Base-by-base conservation (phyloP, 2,797 vertebrate species). In the Delichon dasypus region DNA sequence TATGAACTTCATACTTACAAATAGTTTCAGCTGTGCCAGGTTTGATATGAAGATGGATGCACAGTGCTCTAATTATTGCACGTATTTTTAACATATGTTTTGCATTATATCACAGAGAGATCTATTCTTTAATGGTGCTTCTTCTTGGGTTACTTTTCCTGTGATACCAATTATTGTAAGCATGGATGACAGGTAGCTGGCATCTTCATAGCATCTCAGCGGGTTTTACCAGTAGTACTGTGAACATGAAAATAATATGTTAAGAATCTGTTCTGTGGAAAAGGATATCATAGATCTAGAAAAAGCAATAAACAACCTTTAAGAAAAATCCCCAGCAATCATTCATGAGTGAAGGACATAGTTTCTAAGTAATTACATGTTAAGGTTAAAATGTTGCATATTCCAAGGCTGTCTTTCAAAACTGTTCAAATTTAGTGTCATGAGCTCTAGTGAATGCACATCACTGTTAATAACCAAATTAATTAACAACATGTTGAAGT, bases 101-200 rank as follows among this genome's bases (percentile, higher is more conserved):
- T 87, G 36, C 32, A 94, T 97, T 97, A 91, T 96, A 82, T 97
- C 96, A 95, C 85, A 96, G 96, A 94, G 94, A 97, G 88, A 84
- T 84, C 79, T 88, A 76, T 90, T 97, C 90, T 96, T 95, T 96
- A 96, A 92, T 93, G 92, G 76, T 93, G 86, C 87, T 92, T 95
- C 97, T 96, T 96, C 91, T 96, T 85, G 55, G 85, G 73, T 96
- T 94, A 77, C 93, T 97, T 97, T 90, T 96, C 93, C 97, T 97
- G 94, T 93, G 93, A 96, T 92, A 95, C 94, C 95, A 92, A 95
- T 96, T 97, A 97, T 96, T 97, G 96, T 94, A 97, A 97, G 93
- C 66, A 86, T 34, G 47, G 95, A 53, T 75, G 88, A 95, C 95
- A 93, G 70, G 95, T 97, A 96, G 50, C 82, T 94, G 97, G 91